Evolutionary conservation across 2,113 vertebrate species (phyloP).

Genomic region (Tragelaphus buxtoni): DNA sequence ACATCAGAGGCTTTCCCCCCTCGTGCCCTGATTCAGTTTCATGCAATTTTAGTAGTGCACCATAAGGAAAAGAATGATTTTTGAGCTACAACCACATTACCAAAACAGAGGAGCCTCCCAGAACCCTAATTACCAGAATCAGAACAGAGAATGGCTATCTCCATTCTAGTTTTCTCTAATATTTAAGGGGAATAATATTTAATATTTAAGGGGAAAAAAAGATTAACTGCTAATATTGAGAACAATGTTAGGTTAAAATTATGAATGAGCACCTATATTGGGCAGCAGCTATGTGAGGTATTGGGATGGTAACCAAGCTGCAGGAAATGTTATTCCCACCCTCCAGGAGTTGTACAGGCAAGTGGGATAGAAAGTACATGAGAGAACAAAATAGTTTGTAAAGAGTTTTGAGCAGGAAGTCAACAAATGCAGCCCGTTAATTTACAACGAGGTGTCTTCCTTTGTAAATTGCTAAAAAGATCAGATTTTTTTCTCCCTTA

Average conservation of each 20-base stretch:
- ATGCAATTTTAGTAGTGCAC: neutral
- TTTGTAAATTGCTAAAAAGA: neutral
- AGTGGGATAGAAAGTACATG: neutral
- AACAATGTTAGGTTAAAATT: neutral
- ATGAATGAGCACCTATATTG: neutral
- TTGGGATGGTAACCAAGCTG: neutral
- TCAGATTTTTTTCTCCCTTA: neutral
- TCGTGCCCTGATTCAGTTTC: neutral
- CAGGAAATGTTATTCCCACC: neutral
- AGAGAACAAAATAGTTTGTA: neutral
- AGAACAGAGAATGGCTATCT: neutral
- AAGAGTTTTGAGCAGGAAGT: neutral
- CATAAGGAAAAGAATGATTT: neutral
- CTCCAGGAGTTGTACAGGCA: neutral
- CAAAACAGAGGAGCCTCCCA: neutral
- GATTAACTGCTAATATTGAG: neutral
- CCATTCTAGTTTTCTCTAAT: neutral
- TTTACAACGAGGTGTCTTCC: neutral
- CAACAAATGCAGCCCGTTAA: neutral
- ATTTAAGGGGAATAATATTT: neutral
- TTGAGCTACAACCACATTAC: neutral
- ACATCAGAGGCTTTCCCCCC: neutral
- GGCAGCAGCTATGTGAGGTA: neutral
- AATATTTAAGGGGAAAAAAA: neutral
- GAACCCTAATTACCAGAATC: neutral